These are phyloP conservation scores for Aphis craccivora DNA, from an alignment of 1,140 invertebrate genomes.

Conservation along the genomic window DNA sequence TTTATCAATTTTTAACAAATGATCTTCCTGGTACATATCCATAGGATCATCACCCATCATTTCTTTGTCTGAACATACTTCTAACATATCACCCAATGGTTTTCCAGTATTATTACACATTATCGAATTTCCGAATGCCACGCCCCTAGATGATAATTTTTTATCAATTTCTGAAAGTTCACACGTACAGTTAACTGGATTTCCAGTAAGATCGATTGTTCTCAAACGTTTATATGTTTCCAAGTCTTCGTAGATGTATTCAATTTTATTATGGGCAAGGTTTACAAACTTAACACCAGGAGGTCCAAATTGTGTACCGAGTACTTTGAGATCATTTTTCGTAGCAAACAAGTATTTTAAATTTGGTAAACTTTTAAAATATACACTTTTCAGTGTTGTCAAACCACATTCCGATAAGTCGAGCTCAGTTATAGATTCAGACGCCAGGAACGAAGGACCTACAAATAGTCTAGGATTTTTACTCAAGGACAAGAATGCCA, in stretches of 20 bases:
- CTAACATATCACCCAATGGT: not conserved
- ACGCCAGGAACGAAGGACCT: conserved; percentile 17
- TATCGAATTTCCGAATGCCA: conserved; percentile 22
- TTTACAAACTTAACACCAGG: conserved; percentile 19
- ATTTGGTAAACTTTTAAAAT: not conserved
- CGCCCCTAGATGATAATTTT: not conserved
- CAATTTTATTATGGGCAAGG: conserved; percentile 1
- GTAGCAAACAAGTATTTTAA: conserved; percentile 33
- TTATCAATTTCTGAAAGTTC: conserved; percentile 23
- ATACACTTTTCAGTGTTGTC: not conserved
- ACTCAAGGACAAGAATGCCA: conserved; percentile 12
- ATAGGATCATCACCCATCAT: conserved; percentile 18
- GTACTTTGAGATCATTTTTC: not conserved
- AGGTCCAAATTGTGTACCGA: conserved; percentile 20
- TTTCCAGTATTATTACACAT: conserved; percentile 11
- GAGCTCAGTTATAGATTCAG: conserved; percentile 25
- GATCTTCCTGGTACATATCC: not conserved
- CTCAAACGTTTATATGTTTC: conserved; percentile 34
- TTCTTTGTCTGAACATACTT: conserved; percentile 38
- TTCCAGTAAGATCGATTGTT: conserved; percentile 35
- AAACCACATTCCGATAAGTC: conserved; percentile 19
- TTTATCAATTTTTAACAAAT: conserved; percentile 20
- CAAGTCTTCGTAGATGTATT: not conserved
- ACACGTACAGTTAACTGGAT: conserved; percentile 34
- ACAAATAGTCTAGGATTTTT: not conserved